These are phyloP conservation scores for Gymnoscopelus braueri DNA, from an alignment of 2,797 vertebrate genomes.

Conservation along the genomic window DNA sequence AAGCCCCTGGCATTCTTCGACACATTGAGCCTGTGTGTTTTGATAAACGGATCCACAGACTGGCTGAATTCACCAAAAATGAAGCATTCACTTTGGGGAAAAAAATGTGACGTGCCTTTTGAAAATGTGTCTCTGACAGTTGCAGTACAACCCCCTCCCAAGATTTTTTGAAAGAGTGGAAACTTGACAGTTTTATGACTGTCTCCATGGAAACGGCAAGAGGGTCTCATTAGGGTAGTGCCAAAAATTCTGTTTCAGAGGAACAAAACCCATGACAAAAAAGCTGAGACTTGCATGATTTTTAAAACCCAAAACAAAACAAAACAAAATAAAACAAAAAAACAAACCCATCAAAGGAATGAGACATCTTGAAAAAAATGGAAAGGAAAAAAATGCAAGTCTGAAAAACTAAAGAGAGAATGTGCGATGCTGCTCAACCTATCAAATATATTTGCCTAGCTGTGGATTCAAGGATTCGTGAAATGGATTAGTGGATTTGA, in stretches of 20 bases:
- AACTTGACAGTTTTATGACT: constrained; percentile 86
- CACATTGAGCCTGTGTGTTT: constrained; percentile 62
- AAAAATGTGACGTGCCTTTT: constrained; percentile 70
- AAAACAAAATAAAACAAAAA: constrained; percentile 36
- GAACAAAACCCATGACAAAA: constrained; percentile 64
- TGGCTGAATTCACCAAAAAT: constrained; percentile 74
- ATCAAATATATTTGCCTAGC: constrained; percentile 64
- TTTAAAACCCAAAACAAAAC: constrained; percentile 56
- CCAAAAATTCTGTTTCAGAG: constrained; percentile 71
- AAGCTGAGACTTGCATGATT: constrained; percentile 60
- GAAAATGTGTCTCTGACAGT: constrained; percentile 81
- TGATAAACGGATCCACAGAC: constrained; percentile 74
- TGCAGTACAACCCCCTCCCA: constrained; percentile 65
- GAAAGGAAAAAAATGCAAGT: constrained; percentile 49
- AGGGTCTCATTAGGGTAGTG: constrained; percentile 82
- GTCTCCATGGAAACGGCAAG: constrained; percentile 83
- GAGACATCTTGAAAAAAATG: constrained; percentile 32
- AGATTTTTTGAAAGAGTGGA: constrained; percentile 75
- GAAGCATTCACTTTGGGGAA: constrained; percentile 76
- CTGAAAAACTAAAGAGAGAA: constrained; percentile 55
- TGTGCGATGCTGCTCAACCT: constrained; percentile 36
- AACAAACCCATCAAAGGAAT: constrained; percentile 18
- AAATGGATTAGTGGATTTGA: constrained; percentile 58
- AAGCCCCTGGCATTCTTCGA: constrained; percentile 56
- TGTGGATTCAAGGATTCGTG: constrained; percentile 32